Conservation (phyloP, 1,140 invertebrate genomes). For the Calephelis virginiensis region DNA sequence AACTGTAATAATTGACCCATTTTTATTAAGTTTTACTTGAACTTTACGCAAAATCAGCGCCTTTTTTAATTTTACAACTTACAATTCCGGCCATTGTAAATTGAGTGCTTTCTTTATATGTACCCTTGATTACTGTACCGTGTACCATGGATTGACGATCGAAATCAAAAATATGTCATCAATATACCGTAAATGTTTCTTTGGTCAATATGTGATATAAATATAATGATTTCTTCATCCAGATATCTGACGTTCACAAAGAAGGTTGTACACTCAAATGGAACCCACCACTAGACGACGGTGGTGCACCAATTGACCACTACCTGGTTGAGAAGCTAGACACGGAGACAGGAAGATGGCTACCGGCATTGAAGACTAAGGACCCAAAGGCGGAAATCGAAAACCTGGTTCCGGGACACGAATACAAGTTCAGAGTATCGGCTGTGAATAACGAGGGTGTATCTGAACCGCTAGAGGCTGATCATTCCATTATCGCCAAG, state of each 20-base stretch:
- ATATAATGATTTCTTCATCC: neutral
- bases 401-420: slow-evolving; percentile 92
- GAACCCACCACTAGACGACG: slow-evolving; percentile 95
- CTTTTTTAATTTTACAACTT: no score
- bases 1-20: no score
- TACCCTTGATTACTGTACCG: no score
- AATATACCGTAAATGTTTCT: neutral
- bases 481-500: slow-evolving; percentile 95
- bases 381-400: slow-evolving; percentile 91
- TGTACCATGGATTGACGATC: neutral
- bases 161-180: neutral
- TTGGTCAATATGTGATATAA: neutral
- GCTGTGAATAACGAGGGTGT: slow-evolving; percentile 97
- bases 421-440: slow-evolving; percentile 97
- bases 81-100: no score
- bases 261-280: slow-evolving; percentile 96
- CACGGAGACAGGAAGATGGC: slow-evolving; percentile 89
- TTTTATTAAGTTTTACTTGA: no score
- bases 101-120: no score
- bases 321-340: slow-evolving; percentile 96
- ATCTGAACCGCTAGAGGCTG: slow-evolving; percentile 94
- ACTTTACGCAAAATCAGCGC: no score
- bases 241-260: slow-evolving; percentile 91
- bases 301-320: slow-evolving; percentile 93
- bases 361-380: slow-evolving; percentile 85